phyloP scores from a whole-genome alignment of 2,888 invertebrate genomes.

The Drosophila borealis region DNA sequence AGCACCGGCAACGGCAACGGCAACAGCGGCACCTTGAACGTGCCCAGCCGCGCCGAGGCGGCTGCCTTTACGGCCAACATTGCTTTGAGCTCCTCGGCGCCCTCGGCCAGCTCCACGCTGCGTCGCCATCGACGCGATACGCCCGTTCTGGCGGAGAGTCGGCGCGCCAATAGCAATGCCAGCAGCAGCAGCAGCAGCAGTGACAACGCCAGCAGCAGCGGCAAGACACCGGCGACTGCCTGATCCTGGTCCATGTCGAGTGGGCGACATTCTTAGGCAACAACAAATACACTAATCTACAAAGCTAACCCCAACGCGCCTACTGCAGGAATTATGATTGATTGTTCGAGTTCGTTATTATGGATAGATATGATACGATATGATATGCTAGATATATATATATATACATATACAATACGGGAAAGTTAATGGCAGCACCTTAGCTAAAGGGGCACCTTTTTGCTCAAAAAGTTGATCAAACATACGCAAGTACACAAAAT shows the following conservation, averaged over 20 bases:
- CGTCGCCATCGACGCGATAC: slow-evolving; percentile 73
- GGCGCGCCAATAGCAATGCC: slow-evolving; percentile 69
- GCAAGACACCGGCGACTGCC: slow-evolving; percentile 76
- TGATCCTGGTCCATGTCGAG: slow-evolving; percentile 80
- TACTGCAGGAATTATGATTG: slow-evolving; percentile 72
- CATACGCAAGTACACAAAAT: not conserved
- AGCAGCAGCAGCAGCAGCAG: slow-evolving; percentile 58
- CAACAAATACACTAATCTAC: slow-evolving; percentile 37
- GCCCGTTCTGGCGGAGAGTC: slow-evolving; percentile 54
- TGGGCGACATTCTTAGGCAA: slow-evolving; percentile 50
- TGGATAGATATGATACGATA: slow-evolving; percentile 38
- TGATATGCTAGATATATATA: slow-evolving; percentile 45
- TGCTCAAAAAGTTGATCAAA: slow-evolving; percentile 62
- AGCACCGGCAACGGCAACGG: slow-evolving; percentile 18
- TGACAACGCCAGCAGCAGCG: slow-evolving; percentile 36
- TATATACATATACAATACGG: slow-evolving; percentile 22
- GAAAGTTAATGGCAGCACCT: slow-evolving; percentile 28
- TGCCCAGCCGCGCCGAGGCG: slow-evolving; percentile 78
- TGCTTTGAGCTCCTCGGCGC: slow-evolving; percentile 82
- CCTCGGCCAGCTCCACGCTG: slow-evolving; percentile 78
- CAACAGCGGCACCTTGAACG: slow-evolving; percentile 60
- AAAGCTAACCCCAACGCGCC: slow-evolving; percentile 76
- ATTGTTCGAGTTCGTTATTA: slow-evolving; percentile 73
- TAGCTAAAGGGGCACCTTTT: slow-evolving; percentile 30
- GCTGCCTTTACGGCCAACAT: slow-evolving; percentile 74